These are phyloP conservation scores for Arbacia lixula DNA, from an alignment of 53 echinoderm and acorn worm genomes.

Conservation along the genomic window DNA sequence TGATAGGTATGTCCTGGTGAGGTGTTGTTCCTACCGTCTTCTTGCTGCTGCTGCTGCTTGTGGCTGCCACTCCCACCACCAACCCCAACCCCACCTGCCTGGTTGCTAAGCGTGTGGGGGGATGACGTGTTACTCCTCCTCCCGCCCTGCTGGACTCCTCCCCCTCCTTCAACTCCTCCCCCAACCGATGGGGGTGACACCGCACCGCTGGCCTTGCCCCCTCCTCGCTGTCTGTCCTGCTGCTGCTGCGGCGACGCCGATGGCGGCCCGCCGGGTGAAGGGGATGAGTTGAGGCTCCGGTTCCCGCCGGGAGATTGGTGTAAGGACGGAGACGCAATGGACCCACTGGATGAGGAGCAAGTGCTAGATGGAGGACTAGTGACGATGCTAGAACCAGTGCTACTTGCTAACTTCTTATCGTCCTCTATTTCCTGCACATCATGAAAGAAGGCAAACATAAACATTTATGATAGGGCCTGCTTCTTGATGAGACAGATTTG, in stretches of 20 bases:
- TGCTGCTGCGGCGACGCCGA: constrained; percentile 41
- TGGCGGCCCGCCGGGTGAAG: constrained; percentile 32
- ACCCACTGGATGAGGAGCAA: constrained; percentile 18
- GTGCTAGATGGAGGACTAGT: constrained; percentile 60
- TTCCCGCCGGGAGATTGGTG: constrained; percentile 15
- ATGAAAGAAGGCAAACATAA: background rate
- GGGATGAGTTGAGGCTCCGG: constrained; percentile 46
- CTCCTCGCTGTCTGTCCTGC: background rate
- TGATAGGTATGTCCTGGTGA: constrained; percentile 19
- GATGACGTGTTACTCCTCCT: constrained; percentile 14
- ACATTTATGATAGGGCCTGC: too few relatives aligned
- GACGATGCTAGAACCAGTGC: constrained; percentile 47
- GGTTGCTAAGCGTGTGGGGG: constrained; percentile 21
- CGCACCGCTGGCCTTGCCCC: too few relatives aligned
- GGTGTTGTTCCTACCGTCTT: constrained; percentile 4
- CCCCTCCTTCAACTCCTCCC: too few relatives aligned
- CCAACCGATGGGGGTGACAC: too few relatives aligned
- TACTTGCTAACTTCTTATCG: constrained; percentile 62
- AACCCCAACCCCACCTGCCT: background rate
- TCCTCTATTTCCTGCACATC: constrained; percentile 72
- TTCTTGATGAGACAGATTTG: too few relatives aligned
- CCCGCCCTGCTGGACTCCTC: background rate
- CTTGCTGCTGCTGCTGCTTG: constrained; percentile 19
- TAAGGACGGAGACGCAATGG: background rate
- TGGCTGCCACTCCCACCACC: background rate